phyloP scores from a whole-genome alignment of 2,888 invertebrate genomes.

The Microplitis deprimator region DNA sequence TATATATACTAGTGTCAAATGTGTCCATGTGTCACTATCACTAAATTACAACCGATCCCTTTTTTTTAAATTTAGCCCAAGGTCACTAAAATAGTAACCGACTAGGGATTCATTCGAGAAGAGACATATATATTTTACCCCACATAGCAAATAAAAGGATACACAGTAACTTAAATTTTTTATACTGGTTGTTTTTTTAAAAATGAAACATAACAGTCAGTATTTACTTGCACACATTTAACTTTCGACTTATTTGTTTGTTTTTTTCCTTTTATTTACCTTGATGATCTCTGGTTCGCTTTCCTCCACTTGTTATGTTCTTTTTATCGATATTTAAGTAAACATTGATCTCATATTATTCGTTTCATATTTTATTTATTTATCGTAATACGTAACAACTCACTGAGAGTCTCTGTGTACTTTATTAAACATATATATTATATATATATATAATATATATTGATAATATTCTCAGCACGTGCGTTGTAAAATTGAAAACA shows the following conservation, averaged over 20 bases:
- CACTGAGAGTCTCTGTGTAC: constrained; percentile 13
- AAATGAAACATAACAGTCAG: no score
- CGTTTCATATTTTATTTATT: constrained; percentile 43
- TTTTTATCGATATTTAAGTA: background rate
- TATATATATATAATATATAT: no score
- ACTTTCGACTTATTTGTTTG: background rate
- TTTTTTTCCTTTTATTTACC: constrained; percentile 20
- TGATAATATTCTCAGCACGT: no score
- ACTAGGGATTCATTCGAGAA: no score
- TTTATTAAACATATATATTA: constrained; percentile 39
- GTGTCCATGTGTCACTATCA: constrained; percentile 42
- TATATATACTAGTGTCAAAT: no score
- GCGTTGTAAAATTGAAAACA: no score
- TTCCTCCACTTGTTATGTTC: background rate
- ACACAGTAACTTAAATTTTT: no score
- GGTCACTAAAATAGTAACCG: constrained; percentile 43
- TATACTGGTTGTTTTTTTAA: no score
- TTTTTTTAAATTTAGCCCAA: constrained; percentile 55
- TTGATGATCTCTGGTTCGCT: background rate
- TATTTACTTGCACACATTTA: no score
- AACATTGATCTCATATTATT: no score
- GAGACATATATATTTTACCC: no score
- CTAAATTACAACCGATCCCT: constrained; percentile 48
- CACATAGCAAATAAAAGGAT: no score
- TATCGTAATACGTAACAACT: constrained; percentile 38